Base-by-base conservation (phyloP, 2,888 invertebrate genomes). In the Cephus spinipes region DNA sequence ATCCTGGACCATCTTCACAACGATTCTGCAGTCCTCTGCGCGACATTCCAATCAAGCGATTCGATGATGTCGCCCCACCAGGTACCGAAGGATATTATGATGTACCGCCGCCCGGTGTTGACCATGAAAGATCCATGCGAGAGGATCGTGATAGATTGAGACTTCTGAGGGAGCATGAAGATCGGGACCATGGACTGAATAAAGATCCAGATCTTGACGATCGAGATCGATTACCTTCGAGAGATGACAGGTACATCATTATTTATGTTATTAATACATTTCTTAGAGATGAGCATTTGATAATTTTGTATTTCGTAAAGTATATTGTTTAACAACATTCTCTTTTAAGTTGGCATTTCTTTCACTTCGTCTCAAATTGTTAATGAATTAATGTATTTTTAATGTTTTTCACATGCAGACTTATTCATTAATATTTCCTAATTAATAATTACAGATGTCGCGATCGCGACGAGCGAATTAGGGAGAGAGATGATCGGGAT, bases 11-110 rank as follows among this genome's bases (percentile, higher is more conserved):
- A n/a, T 80, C 80, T 68, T 76, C 84, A 0, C 89, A 89, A 80
- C 87, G 90, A 69, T 90, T 89, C 78, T 87, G 81, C 77, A 83
- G 87, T 79, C 89, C 89, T 31, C 11, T 82, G 33, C 83, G 89
- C 12, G 89, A 90, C 73, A 75, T 85, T 12, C 83, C 87, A 40
- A 88, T 89, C 36, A 91, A 91, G 84, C 85, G 91, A 76, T 91
- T 91, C 79, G 92, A 92, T 68, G 92, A 92, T 71, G 89, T 92
- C 11, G 91, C 90, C 12, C 92, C 92, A 11, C 92, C 92, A 9
- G 91, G 91, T 23, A 94, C 94, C 1, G 93, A 93, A 75, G 91
- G 91, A 4, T 91, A 91, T 81, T 91, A 91, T 78, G 91, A 91
- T 75, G 82, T 91, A 1, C 89, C 91, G 35, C 91, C 91, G 11